Evolutionary conservation across 64 coral and sea anemone species (phyloP).

Genomic region (Porites lutea): DNA sequence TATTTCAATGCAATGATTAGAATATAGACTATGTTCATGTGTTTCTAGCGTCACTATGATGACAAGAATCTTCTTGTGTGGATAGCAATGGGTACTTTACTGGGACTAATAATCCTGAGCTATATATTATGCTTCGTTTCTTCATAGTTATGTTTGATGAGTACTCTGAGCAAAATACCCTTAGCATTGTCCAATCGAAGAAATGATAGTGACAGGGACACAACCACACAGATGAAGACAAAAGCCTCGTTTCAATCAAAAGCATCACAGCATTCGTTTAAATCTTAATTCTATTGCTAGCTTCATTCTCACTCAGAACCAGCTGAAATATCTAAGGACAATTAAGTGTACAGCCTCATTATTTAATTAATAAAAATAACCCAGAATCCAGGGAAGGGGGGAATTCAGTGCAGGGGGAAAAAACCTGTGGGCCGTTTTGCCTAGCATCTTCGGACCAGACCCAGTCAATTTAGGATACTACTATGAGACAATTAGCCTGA

Average conservation of each 20-base stretch:
- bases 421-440: background rate
- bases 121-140: background rate
- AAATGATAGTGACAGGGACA: constrained; percentile 11
- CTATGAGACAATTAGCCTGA: background rate
- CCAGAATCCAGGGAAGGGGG: background rate
- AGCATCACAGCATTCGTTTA: background rate
- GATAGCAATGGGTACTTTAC: background rate
- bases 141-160: background rate
- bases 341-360: background rate
- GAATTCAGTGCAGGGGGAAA: background rate
- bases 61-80: constrained; percentile 57
- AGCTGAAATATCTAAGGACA: background rate
- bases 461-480: no score
- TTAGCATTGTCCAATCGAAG: constrained; percentile 17
- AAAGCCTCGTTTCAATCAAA: constrained; percentile 15
- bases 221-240: constrained; percentile 19
- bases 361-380: background rate
- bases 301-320: background rate
- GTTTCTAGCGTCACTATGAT: constrained; percentile 46
- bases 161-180: constrained; percentile 1
- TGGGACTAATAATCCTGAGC: constrained; percentile 11
- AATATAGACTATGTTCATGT: constrained; percentile 55
- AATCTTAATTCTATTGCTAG: background rate
- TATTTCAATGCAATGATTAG: constrained; percentile 62
- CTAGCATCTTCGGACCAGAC: background rate